These are phyloP conservation scores for Sinella curviseta DNA, from an alignment of 1,140 invertebrate species.

Conservation along the genomic window DNA sequence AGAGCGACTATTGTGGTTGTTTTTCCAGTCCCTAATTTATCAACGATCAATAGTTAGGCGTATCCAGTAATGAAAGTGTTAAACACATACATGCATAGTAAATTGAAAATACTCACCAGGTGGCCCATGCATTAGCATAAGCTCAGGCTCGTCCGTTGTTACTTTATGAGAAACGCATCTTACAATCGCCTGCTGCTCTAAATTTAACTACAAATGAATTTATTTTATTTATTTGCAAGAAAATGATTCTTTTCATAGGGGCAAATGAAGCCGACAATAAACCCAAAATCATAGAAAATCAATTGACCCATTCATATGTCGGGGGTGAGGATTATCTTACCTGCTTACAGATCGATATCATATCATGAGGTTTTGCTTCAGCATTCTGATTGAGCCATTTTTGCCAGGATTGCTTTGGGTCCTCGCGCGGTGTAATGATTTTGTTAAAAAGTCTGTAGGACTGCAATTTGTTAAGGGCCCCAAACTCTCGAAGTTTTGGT, in stretches of 20 bases:
- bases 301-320: too few relatives aligned
- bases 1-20: slow-evolving; percentile 44
- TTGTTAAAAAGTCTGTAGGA: background rate
- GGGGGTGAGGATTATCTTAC: too few relatives aligned
- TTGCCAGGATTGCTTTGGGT: background rate
- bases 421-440: background rate
- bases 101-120: slow-evolving; percentile 35
- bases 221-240: too few relatives aligned
- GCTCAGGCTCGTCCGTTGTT: slow-evolving; percentile 35
- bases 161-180: background rate
- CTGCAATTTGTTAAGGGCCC: background rate
- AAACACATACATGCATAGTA: background rate
- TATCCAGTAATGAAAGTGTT: background rate
- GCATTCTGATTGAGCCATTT: too few relatives aligned
- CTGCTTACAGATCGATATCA: too few relatives aligned
- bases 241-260: too few relatives aligned
- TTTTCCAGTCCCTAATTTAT: slow-evolving; percentile 43
- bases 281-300: too few relatives aligned
- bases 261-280: too few relatives aligned
- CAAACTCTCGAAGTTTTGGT: slow-evolving; percentile 39
- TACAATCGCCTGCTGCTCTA: slow-evolving; percentile 20
- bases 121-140: slow-evolving; percentile 46
- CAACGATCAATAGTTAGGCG: background rate
- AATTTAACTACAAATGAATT: slow-evolving; percentile 22
- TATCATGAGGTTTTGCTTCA: too few relatives aligned